Evolutionary conservation across 2,888 invertebrate species (phyloP), one percentile per base, ranked within the genome.

Genomic region (Deilephila porcellus): DNA sequence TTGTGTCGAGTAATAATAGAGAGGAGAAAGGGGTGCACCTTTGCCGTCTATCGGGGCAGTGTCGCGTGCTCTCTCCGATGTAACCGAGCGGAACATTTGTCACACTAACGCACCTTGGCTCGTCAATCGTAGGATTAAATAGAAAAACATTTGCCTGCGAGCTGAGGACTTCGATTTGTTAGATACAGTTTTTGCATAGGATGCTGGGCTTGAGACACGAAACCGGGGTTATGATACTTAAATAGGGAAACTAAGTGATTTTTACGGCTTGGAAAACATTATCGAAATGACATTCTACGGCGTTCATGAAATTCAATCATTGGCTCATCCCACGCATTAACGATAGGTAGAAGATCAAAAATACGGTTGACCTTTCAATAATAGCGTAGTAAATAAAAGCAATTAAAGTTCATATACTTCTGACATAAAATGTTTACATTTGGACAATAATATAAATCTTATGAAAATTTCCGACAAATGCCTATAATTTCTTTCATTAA

Each of bases 11-110:
- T 84, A 84, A 88, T 87, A 88, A 89, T 88, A 89, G 83, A 89
- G 83, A 85, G 82, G 86, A 91, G 91, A 92, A 92, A 91, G 90
- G 91, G 93, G 90, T 90, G 91, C 91, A 92, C 93, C 92, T 93
- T 93, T 87, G 77, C 75, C 80, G 74, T 80, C 78, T 82, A 78
- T 82, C 82, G 84, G 86, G 82, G 79, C 78, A 82, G 84, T 88
- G 92, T 91, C 92, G 90, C 92, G 92, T 91, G 92, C 90, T 86
- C 77, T 81, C 82, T 82, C 56, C 56, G 82, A 78, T 80, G 74
- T 77, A 76, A 79, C 76, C 77, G 74, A 75, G 67, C 52, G 67
- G 52, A 67, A 67, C 67, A 67, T 67, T 67, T 17, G 45, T 67
- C 25, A 45, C 67, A 67, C 67, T 45, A 45, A 67, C 67, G 67